Conservation (phyloP, 2,888 invertebrate genomes). For the Aproaerema taeniolella region DNA sequence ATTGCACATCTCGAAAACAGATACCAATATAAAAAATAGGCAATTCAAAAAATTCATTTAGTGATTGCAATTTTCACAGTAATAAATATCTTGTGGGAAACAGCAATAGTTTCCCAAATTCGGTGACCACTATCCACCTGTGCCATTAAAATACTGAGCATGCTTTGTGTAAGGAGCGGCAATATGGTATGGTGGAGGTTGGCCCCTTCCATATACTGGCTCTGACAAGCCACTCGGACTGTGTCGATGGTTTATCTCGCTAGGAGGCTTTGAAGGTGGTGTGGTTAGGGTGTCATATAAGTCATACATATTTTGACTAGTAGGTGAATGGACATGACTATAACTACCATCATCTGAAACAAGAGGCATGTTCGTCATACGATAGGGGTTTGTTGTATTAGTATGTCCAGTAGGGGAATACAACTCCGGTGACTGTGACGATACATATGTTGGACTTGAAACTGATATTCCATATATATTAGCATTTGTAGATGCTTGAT, state of each 20-base stretch:
- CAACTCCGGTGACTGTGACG: conserved; percentile 64
- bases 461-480: conserved; percentile 55
- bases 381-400: conserved; percentile 67
- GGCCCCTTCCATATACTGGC: conserved; percentile 55
- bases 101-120: not conserved
- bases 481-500: conserved; percentile 51
- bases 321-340: conserved; percentile 61
- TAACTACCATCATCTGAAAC: conserved; percentile 71
- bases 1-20: conserved; percentile 65
- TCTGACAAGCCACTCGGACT: conserved; percentile 59
- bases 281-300: conserved; percentile 64
- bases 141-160: conserved; percentile 80
- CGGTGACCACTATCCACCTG: conserved; percentile 58
- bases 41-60: conserved; percentile 9
- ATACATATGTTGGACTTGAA: conserved; percentile 64
- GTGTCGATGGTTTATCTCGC: conserved; percentile 56
- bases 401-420: conserved; percentile 72
- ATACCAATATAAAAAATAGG: conserved; percentile 20
- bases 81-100: conserved; percentile 24
- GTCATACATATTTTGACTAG: conserved; percentile 68
- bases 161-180: conserved; percentile 90
- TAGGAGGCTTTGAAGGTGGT: conserved; percentile 51
- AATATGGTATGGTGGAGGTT: conserved; percentile 90
- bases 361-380: conserved; percentile 69
- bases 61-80: conserved; percentile 19